Evolutionary conservation across 2,797 vertebrate species (phyloP).

Genomic region (Gambusia yucatana): DNA sequence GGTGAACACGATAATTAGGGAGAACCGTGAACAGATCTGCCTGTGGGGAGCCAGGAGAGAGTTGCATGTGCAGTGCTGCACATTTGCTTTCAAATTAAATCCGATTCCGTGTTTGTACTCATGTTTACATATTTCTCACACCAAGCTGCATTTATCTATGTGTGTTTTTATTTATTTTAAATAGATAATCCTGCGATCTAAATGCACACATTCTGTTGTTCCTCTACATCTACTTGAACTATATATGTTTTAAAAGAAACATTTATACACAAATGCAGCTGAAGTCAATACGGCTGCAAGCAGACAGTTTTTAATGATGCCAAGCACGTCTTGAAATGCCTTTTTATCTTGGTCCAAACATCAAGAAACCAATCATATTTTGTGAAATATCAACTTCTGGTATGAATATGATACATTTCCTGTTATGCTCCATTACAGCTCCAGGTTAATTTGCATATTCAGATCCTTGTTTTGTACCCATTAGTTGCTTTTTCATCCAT

Average conservation of each 20-base stretch:
- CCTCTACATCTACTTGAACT: not conserved
- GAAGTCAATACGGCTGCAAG: not conserved
- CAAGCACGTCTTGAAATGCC: not conserved
- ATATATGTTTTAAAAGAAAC: not conserved
- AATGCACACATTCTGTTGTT: not conserved
- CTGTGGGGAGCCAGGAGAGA: constrained; percentile 4
- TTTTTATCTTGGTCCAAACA: not conserved
- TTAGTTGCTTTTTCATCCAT: not conserved
- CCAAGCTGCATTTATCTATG: not conserved
- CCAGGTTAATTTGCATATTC: not conserved
- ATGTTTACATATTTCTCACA: not conserved
- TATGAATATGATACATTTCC: not conserved
- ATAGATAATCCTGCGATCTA: not conserved
- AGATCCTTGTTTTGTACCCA: not conserved
- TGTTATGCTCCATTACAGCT: not conserved
- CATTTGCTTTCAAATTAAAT: not conserved
- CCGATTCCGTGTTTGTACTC: not conserved
- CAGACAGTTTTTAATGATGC: not conserved
- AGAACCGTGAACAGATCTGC: not conserved
- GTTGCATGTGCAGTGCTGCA: not conserved
- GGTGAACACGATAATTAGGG: constrained; percentile 2
- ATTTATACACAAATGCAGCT: not conserved
- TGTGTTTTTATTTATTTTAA: not conserved
- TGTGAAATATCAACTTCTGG: not conserved
- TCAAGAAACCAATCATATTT: not conserved